Conservation (phyloP, 2,888 invertebrate species). For the Perdita meconis region DNA sequence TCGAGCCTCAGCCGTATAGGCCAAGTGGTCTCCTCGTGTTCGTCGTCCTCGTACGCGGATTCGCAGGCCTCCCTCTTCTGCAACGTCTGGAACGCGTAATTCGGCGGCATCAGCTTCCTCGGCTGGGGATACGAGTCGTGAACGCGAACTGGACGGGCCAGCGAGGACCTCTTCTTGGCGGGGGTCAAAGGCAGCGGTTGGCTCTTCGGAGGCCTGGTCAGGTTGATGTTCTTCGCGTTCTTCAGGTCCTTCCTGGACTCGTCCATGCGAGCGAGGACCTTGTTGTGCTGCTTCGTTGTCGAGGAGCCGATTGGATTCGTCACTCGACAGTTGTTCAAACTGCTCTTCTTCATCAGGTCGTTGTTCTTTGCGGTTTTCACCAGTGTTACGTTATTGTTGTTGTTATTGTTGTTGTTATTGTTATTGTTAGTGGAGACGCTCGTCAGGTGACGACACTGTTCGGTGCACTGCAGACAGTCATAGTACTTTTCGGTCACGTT, state of each 20-base stretch:
- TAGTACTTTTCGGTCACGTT: constrained; percentile 79
- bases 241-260: constrained; percentile 31
- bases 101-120: constrained; percentile 60
- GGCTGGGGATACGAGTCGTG: constrained; percentile 78
- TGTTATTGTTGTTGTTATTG: constrained; percentile 54
- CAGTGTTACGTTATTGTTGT: constrained; percentile 40
- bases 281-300: constrained; percentile 40
- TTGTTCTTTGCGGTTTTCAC: constrained; percentile 43
- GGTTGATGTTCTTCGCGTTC: constrained; percentile 26
- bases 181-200: constrained; percentile 72
- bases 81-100: constrained; percentile 46
- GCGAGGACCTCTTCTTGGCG: constrained; percentile 78
- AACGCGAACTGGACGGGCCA: constrained; percentile 80
- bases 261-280: constrained; percentile 37
- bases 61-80: constrained; percentile 36
- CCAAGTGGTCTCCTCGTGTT: constrained; percentile 72
- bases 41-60: constrained; percentile 62
- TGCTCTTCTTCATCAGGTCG: constrained; percentile 22
- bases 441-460: constrained; percentile 80
- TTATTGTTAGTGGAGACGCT: constrained; percentile 57
- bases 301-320: constrained; percentile 17
- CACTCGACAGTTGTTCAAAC: constrained; percentile 43
- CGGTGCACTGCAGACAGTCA: constrained; percentile 82
- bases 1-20: constrained; percentile 79
- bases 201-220: constrained; percentile 45